Conservation (phyloP, 2,113 vertebrate species). For the Lasiurus borealis region DNA sequence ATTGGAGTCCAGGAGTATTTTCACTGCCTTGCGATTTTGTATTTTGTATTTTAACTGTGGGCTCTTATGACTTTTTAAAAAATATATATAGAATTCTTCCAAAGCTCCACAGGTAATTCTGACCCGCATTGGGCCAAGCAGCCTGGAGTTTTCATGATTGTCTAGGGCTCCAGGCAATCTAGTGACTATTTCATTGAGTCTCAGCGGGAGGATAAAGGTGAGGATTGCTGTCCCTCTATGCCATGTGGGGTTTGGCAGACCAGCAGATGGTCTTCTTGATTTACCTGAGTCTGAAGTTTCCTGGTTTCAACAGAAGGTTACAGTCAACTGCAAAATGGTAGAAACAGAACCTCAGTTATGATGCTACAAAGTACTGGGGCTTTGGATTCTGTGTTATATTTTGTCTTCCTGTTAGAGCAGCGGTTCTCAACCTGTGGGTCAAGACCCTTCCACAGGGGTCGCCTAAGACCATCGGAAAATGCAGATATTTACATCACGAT, state of each 20-base stretch:
- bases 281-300: constrained; percentile 56
- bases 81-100: not conserved
- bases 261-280: constrained; percentile 54
- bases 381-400: not conserved
- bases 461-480: no score
- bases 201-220: not conserved
- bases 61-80: not conserved
- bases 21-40: not conserved
- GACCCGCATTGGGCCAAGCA: fast-evolving
- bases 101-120: not conserved
- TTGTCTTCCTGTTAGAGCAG: not conserved
- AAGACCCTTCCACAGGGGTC: no score
- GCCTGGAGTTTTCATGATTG: not conserved
- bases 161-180: not conserved
- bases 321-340: not conserved
- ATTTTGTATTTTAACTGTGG: not conserved
- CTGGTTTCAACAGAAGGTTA: constrained; percentile 46
- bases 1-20: not conserved
- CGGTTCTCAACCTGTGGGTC: no score
- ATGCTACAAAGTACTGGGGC: not conserved
- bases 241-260: not conserved
- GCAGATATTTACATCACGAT: no score
- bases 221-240: not conserved
- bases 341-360: not conserved
- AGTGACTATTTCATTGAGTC: not conserved